phyloP scores from a whole-genome alignment of 2,888 invertebrate genomes.

The Phaedon cochleariae region DNA sequence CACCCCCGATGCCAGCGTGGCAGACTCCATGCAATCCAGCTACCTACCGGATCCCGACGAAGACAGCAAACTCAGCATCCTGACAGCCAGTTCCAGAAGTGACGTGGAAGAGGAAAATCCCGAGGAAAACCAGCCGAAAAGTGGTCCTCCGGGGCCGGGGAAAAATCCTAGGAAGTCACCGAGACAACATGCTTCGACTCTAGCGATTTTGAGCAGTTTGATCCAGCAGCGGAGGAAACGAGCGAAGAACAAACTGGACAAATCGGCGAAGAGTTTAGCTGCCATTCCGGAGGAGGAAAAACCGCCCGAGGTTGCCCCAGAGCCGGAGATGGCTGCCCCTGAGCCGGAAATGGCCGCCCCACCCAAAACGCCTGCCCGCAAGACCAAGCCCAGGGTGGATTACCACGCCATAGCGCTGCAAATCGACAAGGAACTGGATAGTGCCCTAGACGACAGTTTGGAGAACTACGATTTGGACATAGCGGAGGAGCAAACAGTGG shows the following conservation, averaged over 20 bases:
- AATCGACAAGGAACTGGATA: constrained; percentile 62
- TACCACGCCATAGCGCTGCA: constrained; percentile 57
- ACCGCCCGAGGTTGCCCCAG: no score
- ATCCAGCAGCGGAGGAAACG: constrained; percentile 66
- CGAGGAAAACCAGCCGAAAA: constrained; percentile 36
- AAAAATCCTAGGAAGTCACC: constrained; percentile 83
- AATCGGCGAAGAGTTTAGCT: constrained; percentile 29
- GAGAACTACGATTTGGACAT: constrained; percentile 41
- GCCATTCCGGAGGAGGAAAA: constrained; percentile 53
- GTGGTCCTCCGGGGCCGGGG: no score
- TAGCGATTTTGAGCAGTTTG: constrained; percentile 80
- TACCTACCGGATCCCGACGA: constrained; percentile 49
- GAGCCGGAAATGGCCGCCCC: no score
- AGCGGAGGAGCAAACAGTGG: constrained; percentile 57
- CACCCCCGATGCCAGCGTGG: constrained; percentile 49
- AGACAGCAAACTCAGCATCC: constrained; percentile 51
- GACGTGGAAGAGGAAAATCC: constrained; percentile 21
- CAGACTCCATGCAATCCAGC: constrained; percentile 38
- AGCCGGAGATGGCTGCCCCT: no score
- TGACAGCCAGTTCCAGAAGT: constrained; percentile 38
- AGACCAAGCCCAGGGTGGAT: constrained; percentile 53
- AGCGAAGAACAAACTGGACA: constrained; percentile 44
- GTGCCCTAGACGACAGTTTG: constrained; percentile 42
- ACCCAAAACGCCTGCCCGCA: constrained; percentile 46
- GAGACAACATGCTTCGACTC: constrained; percentile 86